These are phyloP conservation scores for Pseudeuparius sepicola DNA, from an alignment of 2,888 invertebrate genomes.

Conservation along the genomic window DNA sequence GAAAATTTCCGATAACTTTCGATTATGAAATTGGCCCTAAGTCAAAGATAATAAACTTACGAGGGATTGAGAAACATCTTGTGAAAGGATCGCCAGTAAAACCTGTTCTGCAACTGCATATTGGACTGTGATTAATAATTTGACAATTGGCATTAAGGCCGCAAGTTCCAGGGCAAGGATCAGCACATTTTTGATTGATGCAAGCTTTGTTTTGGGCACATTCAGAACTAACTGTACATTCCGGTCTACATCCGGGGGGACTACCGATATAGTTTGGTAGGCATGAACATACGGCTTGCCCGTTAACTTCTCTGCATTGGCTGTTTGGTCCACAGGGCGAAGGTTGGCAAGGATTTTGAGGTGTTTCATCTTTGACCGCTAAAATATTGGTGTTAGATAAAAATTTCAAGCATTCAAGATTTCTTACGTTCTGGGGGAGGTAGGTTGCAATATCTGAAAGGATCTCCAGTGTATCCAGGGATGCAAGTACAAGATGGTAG, in stretches of 20 bases:
- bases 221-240: slow-evolving; percentile 61
- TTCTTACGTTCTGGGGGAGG: too few relatives aligned
- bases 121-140: slow-evolving; percentile 67
- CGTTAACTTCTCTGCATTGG: slow-evolving; percentile 50
- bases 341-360: slow-evolving; percentile 53
- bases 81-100: slow-evolving; percentile 65
- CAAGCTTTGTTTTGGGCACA: slow-evolving; percentile 59
- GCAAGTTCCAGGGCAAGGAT: slow-evolving; percentile 67
- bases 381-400: too few relatives aligned
- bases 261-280: slow-evolving; percentile 55
- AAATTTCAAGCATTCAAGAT: too few relatives aligned
- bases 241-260: slow-evolving; percentile 59
- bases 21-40: too few relatives aligned
- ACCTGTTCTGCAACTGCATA: slow-evolving; percentile 51
- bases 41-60: slow-evolving; percentile 29
- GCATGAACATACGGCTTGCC: slow-evolving; percentile 54
- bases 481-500: slow-evolving; percentile 41
- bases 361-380: slow-evolving; percentile 27
- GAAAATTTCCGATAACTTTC: too few relatives aligned
- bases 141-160: slow-evolving; percentile 59
- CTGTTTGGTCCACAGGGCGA: slow-evolving; percentile 67
- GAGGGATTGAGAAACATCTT: slow-evolving; percentile 41
- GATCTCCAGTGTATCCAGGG: slow-evolving; percentile 44
- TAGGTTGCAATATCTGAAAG: slow-evolving; percentile 30
- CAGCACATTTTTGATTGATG: slow-evolving; percentile 59